These are phyloP conservation scores for Drosophila birchii DNA, from an alignment of 2,888 invertebrate genomes.

Conservation along the genomic window DNA sequence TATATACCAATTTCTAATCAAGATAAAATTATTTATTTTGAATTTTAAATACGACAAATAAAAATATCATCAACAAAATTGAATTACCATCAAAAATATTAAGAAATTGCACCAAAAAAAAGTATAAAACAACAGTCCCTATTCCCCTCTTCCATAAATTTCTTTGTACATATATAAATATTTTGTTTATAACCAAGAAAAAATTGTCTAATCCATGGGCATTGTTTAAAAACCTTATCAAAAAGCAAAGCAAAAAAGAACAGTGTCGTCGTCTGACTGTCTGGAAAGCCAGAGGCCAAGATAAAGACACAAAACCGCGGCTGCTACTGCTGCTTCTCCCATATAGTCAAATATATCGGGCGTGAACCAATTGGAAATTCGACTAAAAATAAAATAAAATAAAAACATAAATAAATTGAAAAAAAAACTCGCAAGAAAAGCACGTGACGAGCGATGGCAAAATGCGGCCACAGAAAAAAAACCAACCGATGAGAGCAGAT, in stretches of 20 bases:
- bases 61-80: background rate
- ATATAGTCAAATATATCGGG: slow-evolving; percentile 17
- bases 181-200: background rate
- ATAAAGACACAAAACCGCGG: slow-evolving; percentile 16
- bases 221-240: slow-evolving; percentile 51
- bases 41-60: background rate
- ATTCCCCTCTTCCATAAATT: background rate
- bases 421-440: slow-evolving; percentile 10
- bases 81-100: background rate
- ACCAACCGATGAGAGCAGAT: slow-evolving; percentile 2
- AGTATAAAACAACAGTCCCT: background rate
- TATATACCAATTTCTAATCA: too few species aligned
- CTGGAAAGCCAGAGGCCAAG: slow-evolving; percentile 32
- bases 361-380: slow-evolving; percentile 17
- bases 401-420: slow-evolving; percentile 2
- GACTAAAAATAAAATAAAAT: background rate
- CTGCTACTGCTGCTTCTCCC: background rate
- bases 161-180: background rate
- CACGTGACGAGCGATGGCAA: slow-evolving; percentile 25
- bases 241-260: slow-evolving; percentile 1
- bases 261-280: slow-evolving; percentile 22
- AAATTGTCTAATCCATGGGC: background rate
- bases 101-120: background rate
- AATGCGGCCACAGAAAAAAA: background rate
- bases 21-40: too few species aligned